Evolutionary conservation across 2,888 invertebrate species (phyloP), one percentile per base, ranked within the genome.

Genomic region (Ormyrus labotus): DNA sequence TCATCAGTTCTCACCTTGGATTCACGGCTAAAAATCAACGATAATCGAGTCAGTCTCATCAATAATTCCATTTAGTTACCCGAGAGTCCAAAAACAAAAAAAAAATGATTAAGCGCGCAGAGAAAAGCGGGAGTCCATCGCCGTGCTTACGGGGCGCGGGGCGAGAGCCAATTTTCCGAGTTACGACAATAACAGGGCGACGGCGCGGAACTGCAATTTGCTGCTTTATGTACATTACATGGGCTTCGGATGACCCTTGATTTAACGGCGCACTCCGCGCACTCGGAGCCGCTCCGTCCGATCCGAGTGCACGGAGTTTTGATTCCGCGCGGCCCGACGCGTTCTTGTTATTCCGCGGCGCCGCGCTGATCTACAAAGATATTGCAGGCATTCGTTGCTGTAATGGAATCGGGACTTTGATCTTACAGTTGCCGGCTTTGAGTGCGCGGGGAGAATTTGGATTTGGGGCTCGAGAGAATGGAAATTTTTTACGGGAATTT

Each of bases 161-260:
- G 75, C 73, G 65, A 67, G 57, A 76, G 67, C 76, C 71, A 76
- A 80, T 82, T 82, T 69, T 64, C 58, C 74, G 73, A 80, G 80
- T 83, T 78, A 78, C 75, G 63, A 50, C 73, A 81, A 83, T 65
- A 81, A 80, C 72, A 72, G 75, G 9, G 50, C 58, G 82, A 3
- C 34, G 34, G 34, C 34, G 34, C 34, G 34, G 34, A 34, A 34
- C 75, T 61, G 68, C 47, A 74, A 13, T 57, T 11, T 13, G n/a
- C 57, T 34, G 34, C 53, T 67, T 76, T 57, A 55, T 65, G 64
- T 11, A 55, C 13, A 63, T 63, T 63, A 63, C 63, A 45, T 8
- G 34, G 34, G 34, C 34, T 2, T 11, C 10, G 63, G 63, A 34
- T 5, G 34, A 13, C 11, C 45, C 63, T 63, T 34, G 63, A 45